Base-by-base conservation (phyloP, 2,797 vertebrate genomes). In the Xyrichtys novacula region DNA sequence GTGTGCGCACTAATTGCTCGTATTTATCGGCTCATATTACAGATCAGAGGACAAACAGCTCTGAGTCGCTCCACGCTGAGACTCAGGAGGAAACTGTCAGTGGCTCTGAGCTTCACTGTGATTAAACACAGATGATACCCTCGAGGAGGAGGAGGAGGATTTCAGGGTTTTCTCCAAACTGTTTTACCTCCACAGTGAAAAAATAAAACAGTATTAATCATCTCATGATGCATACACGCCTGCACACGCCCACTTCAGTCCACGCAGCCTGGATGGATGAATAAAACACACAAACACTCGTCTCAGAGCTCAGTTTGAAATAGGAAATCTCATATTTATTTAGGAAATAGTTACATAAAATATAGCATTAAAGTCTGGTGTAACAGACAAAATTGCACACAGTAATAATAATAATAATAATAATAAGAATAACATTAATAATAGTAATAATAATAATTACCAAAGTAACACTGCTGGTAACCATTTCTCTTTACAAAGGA, bases 371-470 rank as follows among this genome's bases (percentile, higher is more conserved):
- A 93, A 86, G 91, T 92, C 90, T 95, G 95, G 91, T 86, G 85
- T 92, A 93, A 94, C 93, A 93, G 88, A 89, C 85, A 80, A 63
- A 93, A 96, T 95, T 95, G 95, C 95, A 96, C 95, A 92, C 73
- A 69, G 64, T 74, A 82, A 80, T 82, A 85, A 81, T 80, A 84
- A 81, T 78, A 81, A 76, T 65, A 81, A 74, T 72, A 81, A 85
- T 62, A 85, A 83, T 74, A 76, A 64, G 62, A 72, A 76, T 55
- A 67, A 77, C 60, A 84, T 80, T 57, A 81, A 65, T 47, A 83
- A 75, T 70, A 85, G 69, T 17, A 60, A 17, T 78, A 78, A 80
- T 73, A 69, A 91, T 85, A 91, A 91, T 93, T 90, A 91, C 91
- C 87, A 91, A 91, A 92, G 84, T 94, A 96, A 96, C 95, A 96